Evolutionary conservation across 1,140 invertebrate genomes (phyloP).

Genomic region (Euura saliciscinereae): DNA sequence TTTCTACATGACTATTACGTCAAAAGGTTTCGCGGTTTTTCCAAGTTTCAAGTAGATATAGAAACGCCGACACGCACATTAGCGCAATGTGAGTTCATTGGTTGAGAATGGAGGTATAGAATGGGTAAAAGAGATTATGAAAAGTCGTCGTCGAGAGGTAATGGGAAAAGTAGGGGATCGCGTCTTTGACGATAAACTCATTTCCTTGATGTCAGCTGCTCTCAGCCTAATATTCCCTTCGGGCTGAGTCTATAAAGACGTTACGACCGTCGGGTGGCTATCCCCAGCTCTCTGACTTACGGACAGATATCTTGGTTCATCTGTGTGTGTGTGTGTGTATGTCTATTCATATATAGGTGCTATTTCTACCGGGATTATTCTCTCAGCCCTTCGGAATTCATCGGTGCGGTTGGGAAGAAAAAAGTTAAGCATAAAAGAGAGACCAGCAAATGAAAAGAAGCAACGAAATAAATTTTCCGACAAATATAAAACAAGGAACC

Average conservation of each 20-base stretch:
- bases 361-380: not conserved
- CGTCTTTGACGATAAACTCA: constrained; percentile 4
- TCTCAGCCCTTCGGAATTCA: not conserved
- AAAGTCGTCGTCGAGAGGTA: not conserved
- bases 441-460: not conserved
- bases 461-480: not conserved
- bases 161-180: constrained; percentile 6
- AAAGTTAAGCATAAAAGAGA: not conserved
- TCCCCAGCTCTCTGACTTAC: not conserved
- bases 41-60: not conserved
- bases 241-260: constrained; percentile 2
- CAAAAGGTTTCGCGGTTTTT: not conserved
- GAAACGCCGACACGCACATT: too few species aligned
- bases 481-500: not conserved
- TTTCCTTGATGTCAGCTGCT: constrained; percentile 3
- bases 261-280: not conserved
- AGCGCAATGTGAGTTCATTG: too few species aligned
- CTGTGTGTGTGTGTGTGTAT: not conserved
- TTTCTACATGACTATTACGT: not conserved
- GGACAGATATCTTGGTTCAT: not conserved
- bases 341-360: not conserved
- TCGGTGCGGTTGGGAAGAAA: not conserved
- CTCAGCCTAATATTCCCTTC: constrained; percentile 7
- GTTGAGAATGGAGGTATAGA: not conserved
- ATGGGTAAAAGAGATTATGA: not conserved